A percentile compares a stretch with the other conserved stretches of the same genome.
Evolutionary conservation across 2,113 vertebrate genomes (phyloP).

Genomic region (Chamaea fasciata): DNA sequence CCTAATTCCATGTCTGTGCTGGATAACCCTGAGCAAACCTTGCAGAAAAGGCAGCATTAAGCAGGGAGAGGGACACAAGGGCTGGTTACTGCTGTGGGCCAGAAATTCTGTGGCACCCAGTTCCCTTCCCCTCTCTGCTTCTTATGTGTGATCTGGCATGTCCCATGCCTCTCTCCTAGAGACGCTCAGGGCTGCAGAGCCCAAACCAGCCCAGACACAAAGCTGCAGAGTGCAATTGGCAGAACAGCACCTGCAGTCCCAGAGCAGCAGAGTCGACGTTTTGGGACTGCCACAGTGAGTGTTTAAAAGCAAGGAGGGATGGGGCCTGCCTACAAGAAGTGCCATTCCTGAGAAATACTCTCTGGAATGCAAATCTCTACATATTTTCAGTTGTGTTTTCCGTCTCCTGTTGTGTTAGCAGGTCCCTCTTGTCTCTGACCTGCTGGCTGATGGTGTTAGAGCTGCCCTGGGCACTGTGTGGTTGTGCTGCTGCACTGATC

Average conservation of each 20-base stretch:
- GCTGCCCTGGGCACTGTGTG: accelerated
- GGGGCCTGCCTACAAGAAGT: background rate
- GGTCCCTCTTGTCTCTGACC: background rate
- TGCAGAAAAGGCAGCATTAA: background rate
- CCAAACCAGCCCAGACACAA: background rate
- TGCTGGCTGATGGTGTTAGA: background rate
- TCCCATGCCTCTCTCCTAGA: background rate
- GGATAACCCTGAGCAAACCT: background rate
- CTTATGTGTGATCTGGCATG: background rate
- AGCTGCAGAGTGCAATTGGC: background rate
- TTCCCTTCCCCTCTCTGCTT: background rate
- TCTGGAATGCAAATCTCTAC: background rate
- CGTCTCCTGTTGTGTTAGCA: background rate
- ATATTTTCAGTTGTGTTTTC: background rate
- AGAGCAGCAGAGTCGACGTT: accelerated
- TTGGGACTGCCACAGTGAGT: background rate
- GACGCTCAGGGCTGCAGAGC: background rate
- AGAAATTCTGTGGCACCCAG: too few species aligned
- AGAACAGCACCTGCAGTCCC: background rate
- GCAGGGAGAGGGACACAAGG: background rate
- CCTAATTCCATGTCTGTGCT: background rate
- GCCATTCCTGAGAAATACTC: background rate
- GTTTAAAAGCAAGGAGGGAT: background rate
- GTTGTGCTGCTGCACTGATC: background rate
- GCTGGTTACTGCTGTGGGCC: background rate